Percentiles rank a stretch among this genome's conserved stretches.
Evolutionary conservation across 2,113 vertebrate genomes (phyloP).

Genomic region (Stercorarius parasiticus): DNA sequence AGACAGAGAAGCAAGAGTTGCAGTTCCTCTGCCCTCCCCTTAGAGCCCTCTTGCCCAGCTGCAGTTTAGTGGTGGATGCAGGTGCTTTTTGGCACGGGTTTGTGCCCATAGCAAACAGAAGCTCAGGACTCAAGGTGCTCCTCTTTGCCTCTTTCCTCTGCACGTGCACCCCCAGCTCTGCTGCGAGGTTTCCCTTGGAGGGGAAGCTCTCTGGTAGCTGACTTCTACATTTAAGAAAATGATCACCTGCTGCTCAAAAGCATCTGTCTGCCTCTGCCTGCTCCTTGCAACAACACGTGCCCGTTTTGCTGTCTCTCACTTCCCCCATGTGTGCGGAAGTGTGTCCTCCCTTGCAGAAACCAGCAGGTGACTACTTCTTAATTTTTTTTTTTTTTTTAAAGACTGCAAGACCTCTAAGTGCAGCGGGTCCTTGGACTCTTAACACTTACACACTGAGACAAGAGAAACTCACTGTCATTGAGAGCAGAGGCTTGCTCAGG

Average conservation of each 20-base stretch:
- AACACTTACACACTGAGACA: not conserved
- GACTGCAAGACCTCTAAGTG: rapidly evolving
- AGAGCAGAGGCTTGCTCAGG: not conserved
- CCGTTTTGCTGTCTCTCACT: not conserved
- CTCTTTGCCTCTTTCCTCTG: not conserved
- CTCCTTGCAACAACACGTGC: not conserved
- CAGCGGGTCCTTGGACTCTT: not conserved
- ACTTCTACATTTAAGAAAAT: not conserved
- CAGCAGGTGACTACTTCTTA: not conserved
- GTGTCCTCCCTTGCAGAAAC: not conserved
- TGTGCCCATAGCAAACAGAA: not conserved
- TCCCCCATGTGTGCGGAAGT: not conserved
- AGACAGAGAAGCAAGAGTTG: not conserved
- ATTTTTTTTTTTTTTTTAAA: not conserved
- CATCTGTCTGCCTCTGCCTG: not conserved
- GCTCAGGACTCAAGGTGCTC: not conserved
- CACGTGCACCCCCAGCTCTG: not conserved
- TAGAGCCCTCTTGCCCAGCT: not conserved
- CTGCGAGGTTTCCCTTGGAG: not conserved
- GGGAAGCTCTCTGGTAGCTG: not conserved
- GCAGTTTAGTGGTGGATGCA: not conserved
- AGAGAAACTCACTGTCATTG: not conserved
- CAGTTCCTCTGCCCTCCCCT: not conserved
- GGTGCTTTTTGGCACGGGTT: not conserved
- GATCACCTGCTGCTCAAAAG: not conserved